Evolutionary conservation across 2,113 vertebrate species (phyloP), one percentile per base, ranked within the genome.

Genomic region (Struthio camelus): DNA sequence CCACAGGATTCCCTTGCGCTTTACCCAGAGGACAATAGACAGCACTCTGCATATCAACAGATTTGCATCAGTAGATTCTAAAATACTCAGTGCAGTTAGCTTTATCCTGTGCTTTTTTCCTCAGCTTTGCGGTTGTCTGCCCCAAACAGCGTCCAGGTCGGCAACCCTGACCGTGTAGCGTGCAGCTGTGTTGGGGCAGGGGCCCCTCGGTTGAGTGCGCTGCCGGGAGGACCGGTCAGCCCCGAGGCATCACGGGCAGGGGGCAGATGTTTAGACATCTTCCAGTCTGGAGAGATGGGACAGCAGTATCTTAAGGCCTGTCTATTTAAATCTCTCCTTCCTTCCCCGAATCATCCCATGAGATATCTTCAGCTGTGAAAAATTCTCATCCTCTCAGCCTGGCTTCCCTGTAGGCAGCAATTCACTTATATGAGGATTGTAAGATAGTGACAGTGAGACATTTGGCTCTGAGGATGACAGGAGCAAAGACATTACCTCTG

Each of bases 101-200:
- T 90, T 90, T 34, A 10, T 30, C 83, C 87, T 22, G 25, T 53
- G 58, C 58, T 87, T 75, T 8, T 38, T 56, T 44, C 72, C 89
- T 80, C 36, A 32, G 64, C 46, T 87, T 72, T 62, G 22, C 8
- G 14, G 42, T 32, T 2, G 1, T 44, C 65, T 78, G 18, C 66
- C 77, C 69, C 5, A 3, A 70, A 18, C 0, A 1, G 8, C 48
- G 44, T 44, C 56, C 2, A 3, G 54, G 50, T 85, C 0, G 0
- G 40, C 6, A 1, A 61, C 51, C 11, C 20, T 3, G 5, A 61
- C 87, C 24, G 0, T 34, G 15, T 10, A 32, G 56, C 36, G 44
- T 36, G 48, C 14, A 3, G 22, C 75, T 53, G 42, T 1, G 1
- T 19, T 14, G 69, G 69, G 64, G n/a, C 6, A 2, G 25, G 73